Base-by-base conservation (phyloP, 1,140 invertebrate species). In the Drosophila pallidifrons region DNA sequence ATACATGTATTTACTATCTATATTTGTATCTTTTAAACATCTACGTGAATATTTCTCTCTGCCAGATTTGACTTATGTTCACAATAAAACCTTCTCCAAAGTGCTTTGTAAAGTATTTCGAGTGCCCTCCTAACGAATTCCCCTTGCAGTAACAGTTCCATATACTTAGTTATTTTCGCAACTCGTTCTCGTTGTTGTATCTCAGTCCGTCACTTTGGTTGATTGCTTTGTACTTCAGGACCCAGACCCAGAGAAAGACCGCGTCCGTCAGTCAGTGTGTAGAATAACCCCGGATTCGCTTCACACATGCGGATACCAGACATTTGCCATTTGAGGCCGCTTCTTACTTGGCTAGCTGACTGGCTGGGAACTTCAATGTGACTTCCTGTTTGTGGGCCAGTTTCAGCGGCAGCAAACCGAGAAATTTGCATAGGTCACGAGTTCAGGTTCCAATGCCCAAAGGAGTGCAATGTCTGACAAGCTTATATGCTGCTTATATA, bases 351-450 rank as follows among this genome's bases (percentile, higher is more conserved):
- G 35, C 35, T 8, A 10, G 35, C 35, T 47, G 35, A 6, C 13
- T 71, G 73, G 74, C 67, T 60, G 52, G 32, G 38, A 81, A 87
- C 83, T 88, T 88, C 77, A 89, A 88, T 89, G 85, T 89, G 68
- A 88, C 85, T 89, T 89, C 85, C 85, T 80, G 82, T 85, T 81
- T 66, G 81, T 77, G 85, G 74, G 77, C 75, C 85, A 88, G 51
- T 73, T 73, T 57, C 32, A 38, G 58, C 54, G 16, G 35, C 71
- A 68, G 54, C 52, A 52, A 76, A 76, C 78, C 59, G 35, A 69
- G 47, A 79, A 91, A 91, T 91, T 91, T 91, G 88, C 88, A 91
- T 91, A 91, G 88, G 88, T 91, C 88, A 91, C 81, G 88, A 91
- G 83, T 91, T 91, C 82, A 91, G 87, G 87, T 81, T 89, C 81